Base-by-base conservation (phyloP, 2,113 vertebrate species). In the Micronycteris hirsuta region DNA sequence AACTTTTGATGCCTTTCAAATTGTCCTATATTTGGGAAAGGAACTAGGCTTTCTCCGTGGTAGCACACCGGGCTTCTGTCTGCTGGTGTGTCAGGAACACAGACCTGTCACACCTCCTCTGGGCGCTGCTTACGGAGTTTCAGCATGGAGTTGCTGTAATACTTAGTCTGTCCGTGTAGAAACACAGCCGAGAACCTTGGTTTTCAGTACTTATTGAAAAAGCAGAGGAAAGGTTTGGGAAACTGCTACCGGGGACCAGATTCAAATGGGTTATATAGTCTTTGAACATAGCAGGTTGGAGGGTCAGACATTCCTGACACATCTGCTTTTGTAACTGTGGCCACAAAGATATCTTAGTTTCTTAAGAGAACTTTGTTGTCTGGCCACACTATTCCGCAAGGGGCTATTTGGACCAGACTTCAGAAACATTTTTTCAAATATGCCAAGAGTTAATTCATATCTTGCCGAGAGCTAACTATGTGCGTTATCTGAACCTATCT, bases 371-470 rank as follows among this genome's bases (percentile, higher is more conserved):
- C 36, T 89, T 63, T 76, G 28, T 56, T 76, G 26, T 54, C 4
- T 84, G 43, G 28, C 11, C 12, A 36, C 16, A 49, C 9, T 78
- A 1, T 93, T 91, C 43, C 71, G 20, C 86, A 52, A 80, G 83
- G 63, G 36, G 41, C 38, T 61, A 12, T 28, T 80, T 33, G 36
- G 43, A 52, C 76, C 91, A 80, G 56, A 89, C 54, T 67, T 67
- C 56, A 92, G 93, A 96, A 90, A 84, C 22, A 7, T 80, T 88
- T 73, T 76, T 58, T 63, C 22, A 91, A 0, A 12, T 94, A 92
- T 49, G 38, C 38, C 58, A 41, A 78, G n/a, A 94, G 68, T 81
- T 83, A 61, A 65, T 91, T 74, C 24, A 13, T 65, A 7, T 76
- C 74, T 89, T 86, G 22, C 24, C 38, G 15, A 93, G 43, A 76